Evolutionary conservation across 2,113 vertebrate genomes (phyloP).

Genomic region (Dromaius novaehollandiae): DNA sequence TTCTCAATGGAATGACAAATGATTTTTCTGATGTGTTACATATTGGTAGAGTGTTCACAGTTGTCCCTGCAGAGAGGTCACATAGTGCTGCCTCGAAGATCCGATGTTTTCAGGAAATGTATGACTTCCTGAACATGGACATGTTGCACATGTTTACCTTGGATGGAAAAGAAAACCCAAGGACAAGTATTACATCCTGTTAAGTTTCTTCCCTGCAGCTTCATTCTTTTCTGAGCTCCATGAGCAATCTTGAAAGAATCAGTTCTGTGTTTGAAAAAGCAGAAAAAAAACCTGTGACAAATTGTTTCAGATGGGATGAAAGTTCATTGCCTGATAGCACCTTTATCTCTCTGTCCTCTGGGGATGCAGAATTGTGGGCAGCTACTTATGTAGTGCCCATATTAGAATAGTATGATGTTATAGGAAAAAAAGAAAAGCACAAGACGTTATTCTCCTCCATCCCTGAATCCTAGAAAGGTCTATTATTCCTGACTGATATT

Average conservation of each 20-base stretch:
- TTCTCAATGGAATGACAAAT: not conserved
- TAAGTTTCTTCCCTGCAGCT: no score
- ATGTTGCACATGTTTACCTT: not conserved
- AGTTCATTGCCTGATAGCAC: no score
- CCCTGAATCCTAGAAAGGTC: not conserved
- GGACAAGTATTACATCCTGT: accelerated
- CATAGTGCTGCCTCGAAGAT: not conserved
- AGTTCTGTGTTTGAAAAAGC: no score
- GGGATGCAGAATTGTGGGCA: no score
- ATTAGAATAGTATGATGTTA: not conserved
- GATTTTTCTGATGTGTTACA: not conserved
- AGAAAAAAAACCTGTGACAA: no score
- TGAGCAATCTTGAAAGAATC: no score
- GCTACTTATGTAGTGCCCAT: no score
- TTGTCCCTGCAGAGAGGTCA: not conserved
- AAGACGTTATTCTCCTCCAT: not conserved
- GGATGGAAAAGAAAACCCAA: not conserved
- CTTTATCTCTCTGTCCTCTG: no score
- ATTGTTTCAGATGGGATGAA: no score
- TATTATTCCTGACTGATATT: not conserved
- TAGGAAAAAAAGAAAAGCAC: not conserved
- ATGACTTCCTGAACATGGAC: not conserved
- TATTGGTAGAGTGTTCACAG: not conserved
- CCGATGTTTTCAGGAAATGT: not conserved
- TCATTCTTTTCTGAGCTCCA: no score